Conservation (phyloP, 2,113 vertebrate species). For the Tachysurus vachellii region DNA sequence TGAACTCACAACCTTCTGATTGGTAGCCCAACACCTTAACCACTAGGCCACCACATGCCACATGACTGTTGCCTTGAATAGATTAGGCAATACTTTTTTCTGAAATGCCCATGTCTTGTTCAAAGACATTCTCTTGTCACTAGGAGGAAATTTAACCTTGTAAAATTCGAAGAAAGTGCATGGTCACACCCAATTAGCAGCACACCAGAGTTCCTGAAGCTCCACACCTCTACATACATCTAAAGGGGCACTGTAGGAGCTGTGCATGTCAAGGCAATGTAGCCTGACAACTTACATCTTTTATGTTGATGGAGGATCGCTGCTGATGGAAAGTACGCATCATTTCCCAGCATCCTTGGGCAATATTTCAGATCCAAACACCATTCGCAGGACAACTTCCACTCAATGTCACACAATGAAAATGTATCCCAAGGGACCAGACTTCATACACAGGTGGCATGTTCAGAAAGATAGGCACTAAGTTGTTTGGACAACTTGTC, state of each 20-base stretch:
- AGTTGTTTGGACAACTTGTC: neutral
- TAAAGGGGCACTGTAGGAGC: neutral
- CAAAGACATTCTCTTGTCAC: neutral
- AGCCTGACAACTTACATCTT: neutral
- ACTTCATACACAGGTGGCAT: neutral
- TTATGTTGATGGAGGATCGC: neutral
- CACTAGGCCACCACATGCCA: too few relatives aligned
- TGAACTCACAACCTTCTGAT: too few relatives aligned
- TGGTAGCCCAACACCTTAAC: too few relatives aligned
- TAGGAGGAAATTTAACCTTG: neutral
- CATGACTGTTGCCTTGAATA: neutral
- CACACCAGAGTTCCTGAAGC: neutral
- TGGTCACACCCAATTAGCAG: neutral
- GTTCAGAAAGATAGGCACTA: neutral
- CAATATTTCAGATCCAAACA: neutral
- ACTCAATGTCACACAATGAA: neutral
- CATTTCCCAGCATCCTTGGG: neutral
- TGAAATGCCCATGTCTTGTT: neutral
- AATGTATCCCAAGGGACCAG: neutral
- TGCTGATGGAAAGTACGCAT: neutral
- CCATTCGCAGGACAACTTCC: neutral
- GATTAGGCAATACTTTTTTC: neutral
- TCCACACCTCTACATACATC: neutral
- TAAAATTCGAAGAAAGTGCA: neutral
- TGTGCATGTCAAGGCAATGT: neutral